Conservation (phyloP, 2,113 vertebrate genomes). For the Microcebus lehilahytsara region DNA sequence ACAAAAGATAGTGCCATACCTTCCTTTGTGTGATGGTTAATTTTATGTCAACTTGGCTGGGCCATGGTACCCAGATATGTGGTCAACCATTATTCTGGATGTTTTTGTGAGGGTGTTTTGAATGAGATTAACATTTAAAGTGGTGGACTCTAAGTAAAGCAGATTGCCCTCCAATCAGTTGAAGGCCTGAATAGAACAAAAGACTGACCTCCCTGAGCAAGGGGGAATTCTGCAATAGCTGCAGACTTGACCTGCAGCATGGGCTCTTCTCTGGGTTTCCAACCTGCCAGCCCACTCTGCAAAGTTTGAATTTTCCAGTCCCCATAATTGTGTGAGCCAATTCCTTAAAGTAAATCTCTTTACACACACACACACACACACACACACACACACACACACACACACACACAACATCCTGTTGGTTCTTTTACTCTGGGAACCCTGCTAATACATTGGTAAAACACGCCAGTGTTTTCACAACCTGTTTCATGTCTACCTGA, state of each 20-base stretch:
- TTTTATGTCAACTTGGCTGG: neutral
- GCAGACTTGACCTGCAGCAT: neutral
- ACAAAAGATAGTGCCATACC: neutral
- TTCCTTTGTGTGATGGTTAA: neutral
- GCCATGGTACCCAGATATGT: neutral
- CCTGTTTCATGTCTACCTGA: neutral
- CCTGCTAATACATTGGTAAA: neutral
- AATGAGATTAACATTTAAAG: neutral
- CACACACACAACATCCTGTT: neutral
- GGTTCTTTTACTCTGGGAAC: neutral
- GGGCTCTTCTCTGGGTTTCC: neutral
- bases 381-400: neutral
- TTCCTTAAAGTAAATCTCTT: neutral
- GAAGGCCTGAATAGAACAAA: neutral
- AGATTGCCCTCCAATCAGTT: neutral
- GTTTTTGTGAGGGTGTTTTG: neutral
- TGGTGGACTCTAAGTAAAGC: neutral
- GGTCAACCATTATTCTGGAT: neutral
- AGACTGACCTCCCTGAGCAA: neutral
- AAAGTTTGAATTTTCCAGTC: neutral
- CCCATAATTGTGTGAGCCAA: neutral
- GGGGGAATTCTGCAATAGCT: neutral
- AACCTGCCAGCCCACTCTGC: neutral
- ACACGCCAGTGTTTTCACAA: neutral
- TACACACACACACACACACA: neutral